Evolutionary conservation across 2,797 vertebrate genomes (phyloP).

Genomic region (Takifugu ocellatus): DNA sequence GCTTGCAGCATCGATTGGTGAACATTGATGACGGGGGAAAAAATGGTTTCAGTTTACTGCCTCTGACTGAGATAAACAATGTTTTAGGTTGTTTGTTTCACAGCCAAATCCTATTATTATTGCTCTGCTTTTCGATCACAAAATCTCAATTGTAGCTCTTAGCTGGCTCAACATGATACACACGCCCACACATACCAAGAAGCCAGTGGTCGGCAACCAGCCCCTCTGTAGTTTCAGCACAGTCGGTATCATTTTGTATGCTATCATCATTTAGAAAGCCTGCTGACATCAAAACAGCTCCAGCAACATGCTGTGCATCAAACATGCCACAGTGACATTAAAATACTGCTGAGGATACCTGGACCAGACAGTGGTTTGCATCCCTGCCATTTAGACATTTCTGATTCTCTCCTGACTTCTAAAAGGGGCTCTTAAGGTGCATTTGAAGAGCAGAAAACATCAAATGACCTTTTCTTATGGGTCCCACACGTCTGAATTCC

Average conservation of each 20-base stretch:
- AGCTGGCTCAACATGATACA: background rate
- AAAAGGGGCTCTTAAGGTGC: too few species aligned
- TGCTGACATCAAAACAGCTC: background rate
- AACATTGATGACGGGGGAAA: conserved; percentile 5
- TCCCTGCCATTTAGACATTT: too few species aligned
- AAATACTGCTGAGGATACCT: too few species aligned
- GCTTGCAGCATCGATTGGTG: conserved; percentile 5
- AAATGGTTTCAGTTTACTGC: background rate
- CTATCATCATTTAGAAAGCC: background rate
- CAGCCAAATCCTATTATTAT: conserved; percentile 16
- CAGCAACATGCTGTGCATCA: too few species aligned
- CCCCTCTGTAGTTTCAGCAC: conserved; percentile 5
- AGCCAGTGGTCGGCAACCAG: background rate
- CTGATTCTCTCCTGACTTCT: too few species aligned
- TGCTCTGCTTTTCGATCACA: conserved; percentile 25
- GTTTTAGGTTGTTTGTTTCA: conserved; percentile 10
- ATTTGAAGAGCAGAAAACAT: too few species aligned
- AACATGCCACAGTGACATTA: too few species aligned
- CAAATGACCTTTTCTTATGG: too few species aligned
- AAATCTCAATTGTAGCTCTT: conserved; percentile 14
- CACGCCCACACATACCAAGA: conserved; percentile 1
- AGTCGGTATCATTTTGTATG: background rate
- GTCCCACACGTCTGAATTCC: too few species aligned
- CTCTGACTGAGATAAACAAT: conserved; percentile 7
- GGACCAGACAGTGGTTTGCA: too few species aligned